Base-by-base conservation (phyloP, 2,888 invertebrate genomes). In the Pardosa pseudoannulata region DNA sequence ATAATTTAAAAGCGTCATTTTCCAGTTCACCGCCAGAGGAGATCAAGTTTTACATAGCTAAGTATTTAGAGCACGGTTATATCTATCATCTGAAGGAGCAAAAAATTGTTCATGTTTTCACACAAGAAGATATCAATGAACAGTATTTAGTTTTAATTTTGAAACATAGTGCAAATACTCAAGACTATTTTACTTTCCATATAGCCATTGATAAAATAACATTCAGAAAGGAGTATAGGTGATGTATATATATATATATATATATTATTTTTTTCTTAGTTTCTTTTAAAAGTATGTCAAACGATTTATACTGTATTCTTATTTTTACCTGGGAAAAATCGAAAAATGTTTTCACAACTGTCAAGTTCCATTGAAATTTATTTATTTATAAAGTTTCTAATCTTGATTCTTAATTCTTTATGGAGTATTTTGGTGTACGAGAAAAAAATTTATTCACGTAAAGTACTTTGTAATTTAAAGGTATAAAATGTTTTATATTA, bases 51-150 rank as follows among this genome's bases (percentile, higher is more conserved):
- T 89, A 90, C 6, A 89, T 91, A 32, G 88, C 89, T 27, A 89
- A 90, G 67, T 89, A 89, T 62, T 91, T 91, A 6, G 88, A 89
- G 68, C 89, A 90, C 81, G 91, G 91, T 6, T 90, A 90, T 75
- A 88, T 92, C 13, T 91, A 91, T 87, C 90, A 91, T 88, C 89
- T 89, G 6, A 89, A 89, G 31, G 90, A 91, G 9, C 90, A 91
- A 81, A 89, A 90, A 27, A 36, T 79, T 41, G 90, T 92, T 0
- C 88, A 90, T 56, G 83, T 90, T 31, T 91, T 91, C 88, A 90
- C 91, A 0, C 92, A 91, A 89, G 88, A 90, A 75, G 91, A 92
- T 88, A 82, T 91, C 23, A 91, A 91, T 87, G 91, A 91, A 65
- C 90, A 90, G 16, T 89, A 89, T 6, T 50, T 87, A 29, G 62